Evolutionary conservation across 2,888 invertebrate species (phyloP), one percentile per base, ranked within the genome.

Genomic region (Pheosia tremula): DNA sequence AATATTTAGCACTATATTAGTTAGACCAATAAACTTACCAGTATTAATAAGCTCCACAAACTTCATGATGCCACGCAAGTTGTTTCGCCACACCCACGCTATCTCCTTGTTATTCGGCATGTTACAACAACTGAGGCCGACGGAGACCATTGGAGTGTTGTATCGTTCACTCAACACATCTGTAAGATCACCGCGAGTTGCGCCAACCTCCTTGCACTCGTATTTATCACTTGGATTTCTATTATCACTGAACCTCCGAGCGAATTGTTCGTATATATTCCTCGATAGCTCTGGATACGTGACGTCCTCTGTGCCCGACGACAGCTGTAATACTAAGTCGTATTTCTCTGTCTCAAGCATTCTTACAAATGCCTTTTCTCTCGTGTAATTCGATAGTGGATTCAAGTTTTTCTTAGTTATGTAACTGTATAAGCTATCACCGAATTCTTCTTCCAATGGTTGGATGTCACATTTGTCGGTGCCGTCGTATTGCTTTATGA

Each of bases 71-170:
- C 96, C 95, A 24, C 89, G 90, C 58, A 96, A 79, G 78, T 96
- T 96, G 64, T 95, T 95, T 71, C 96, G 94, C 97, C 97, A 97
- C 8, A 97, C 94, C 68, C 93, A 93, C 0, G 95, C 96, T n/a
- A 98, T 94, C 56, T 95, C 94, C 0, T 82, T 86, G n/a, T 95
- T 93, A 0, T 85, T 79, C 0, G 98, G 98, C 95, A 97, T 97
- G 74, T 96, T 96, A 81, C 98, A 98, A 78, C 98, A 98, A 60
- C 96, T 96, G 39, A 98, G 85, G 24, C 97, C 96, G 4, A 96
- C 94, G 0, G 96, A 96, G 57, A 97, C 91, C 81, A 97, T 91
- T 0, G 97, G 96, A 1, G 95, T 93, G 59, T 95, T 93, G 74
- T 95, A 96, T 76, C 95, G 93, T 41, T 95, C 94, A 68, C 94